Evolutionary conservation across 1,140 invertebrate genomes (phyloP).

Genomic region (Temnothorax curvispinosus): DNA sequence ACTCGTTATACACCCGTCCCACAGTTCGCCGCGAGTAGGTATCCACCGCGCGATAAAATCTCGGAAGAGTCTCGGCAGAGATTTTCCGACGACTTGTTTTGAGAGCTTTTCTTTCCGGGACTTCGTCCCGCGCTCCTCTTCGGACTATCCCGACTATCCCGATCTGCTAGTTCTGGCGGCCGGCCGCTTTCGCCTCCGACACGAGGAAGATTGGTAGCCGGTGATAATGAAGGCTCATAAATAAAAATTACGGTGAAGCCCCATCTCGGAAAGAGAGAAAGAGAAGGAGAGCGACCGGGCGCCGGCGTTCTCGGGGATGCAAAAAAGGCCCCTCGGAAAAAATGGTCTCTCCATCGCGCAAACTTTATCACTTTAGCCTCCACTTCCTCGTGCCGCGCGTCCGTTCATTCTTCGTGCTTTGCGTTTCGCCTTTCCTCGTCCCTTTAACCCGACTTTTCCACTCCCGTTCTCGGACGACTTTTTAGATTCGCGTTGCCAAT

Average conservation of each 20-base stretch:
- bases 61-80: constrained; percentile 29
- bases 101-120: constrained; percentile 37
- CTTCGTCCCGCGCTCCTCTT: neutral
- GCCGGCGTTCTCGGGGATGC: constrained; percentile 6
- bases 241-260: constrained; percentile 74
- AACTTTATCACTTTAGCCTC: constrained; percentile 76
- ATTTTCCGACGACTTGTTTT: constrained; percentile 43
- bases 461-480: constrained; percentile 26
- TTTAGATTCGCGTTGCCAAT: constrained; percentile 17
- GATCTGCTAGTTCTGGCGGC: neutral
- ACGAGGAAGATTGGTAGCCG: constrained; percentile 63
- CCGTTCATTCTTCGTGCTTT: neutral
- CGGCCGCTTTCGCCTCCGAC: constrained; percentile 2
- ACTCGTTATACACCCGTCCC: constrained; percentile 38
- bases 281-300: too few relatives aligned
- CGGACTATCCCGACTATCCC: constrained; percentile 14
- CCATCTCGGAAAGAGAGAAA: neutral
- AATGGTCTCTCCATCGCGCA: constrained; percentile 58
- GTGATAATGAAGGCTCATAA: constrained; percentile 74
- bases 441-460: constrained; percentile 12
- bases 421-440: constrained; percentile 7
- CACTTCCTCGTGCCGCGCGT: neutral
- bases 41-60: constrained; percentile 46
- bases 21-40: constrained; percentile 31
- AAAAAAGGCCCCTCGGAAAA: constrained; percentile 62